phyloP scores from a whole-genome alignment of 2,888 invertebrate species.

The Trilocha varians region DNA sequence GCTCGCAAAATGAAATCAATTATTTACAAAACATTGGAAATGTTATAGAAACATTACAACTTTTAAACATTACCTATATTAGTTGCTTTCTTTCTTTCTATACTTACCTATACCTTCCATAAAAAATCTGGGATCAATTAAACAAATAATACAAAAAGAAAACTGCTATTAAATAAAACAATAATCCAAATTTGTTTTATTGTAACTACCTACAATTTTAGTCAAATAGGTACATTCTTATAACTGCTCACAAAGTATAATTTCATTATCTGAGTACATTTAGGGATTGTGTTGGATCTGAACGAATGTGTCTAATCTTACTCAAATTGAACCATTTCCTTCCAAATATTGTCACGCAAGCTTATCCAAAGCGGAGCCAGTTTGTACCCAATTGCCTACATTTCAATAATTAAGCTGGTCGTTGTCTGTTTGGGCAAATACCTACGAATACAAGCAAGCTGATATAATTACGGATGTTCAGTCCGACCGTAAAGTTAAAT shows the following conservation, averaged over 20 bases:
- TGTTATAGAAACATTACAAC: background rate
- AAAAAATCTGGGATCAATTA: too few relatives aligned
- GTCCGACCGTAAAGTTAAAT: slow-evolving; percentile 25
- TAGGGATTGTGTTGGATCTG: background rate
- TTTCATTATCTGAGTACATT: background rate
- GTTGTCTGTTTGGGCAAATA: slow-evolving; percentile 15
- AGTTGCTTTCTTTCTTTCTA: too few relatives aligned
- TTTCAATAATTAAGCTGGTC: slow-evolving; percentile 20
- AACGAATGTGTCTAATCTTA: background rate
- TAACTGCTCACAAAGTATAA: background rate
- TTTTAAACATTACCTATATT: background rate
- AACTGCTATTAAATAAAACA: too few relatives aligned
- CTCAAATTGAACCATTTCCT: background rate
- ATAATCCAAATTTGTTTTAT: too few relatives aligned
- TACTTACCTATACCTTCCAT: too few relatives aligned
- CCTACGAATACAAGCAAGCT: slow-evolving; percentile 23
- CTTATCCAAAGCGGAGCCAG: background rate
- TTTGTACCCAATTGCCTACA: slow-evolving; percentile 9
- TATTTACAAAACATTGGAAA: background rate
- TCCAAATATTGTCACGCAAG: background rate
- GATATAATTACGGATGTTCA: slow-evolving; percentile 23
- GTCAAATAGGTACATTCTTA: background rate
- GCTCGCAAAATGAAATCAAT: slow-evolving; percentile 4
- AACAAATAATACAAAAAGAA: too few relatives aligned
- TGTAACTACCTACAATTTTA: background rate